phyloP scores from a whole-genome alignment of 2,113 vertebrate species.

The Daboia siamensis region DNA sequence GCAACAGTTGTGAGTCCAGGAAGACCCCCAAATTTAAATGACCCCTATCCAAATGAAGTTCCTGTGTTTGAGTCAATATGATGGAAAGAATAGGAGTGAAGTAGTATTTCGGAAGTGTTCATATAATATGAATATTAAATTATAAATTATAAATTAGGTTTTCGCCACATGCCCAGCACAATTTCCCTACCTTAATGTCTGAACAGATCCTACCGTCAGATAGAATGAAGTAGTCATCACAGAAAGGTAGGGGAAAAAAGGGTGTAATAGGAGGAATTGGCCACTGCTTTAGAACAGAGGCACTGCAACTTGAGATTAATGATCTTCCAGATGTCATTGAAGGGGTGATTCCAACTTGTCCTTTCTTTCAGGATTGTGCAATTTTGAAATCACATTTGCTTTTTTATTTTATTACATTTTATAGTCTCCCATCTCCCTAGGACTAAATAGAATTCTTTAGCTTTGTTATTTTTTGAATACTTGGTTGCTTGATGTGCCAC shows the following conservation, averaged over 20 bases:
- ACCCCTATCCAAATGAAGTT: slow-evolving; percentile 44
- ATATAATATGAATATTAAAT: background rate
- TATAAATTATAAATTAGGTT: slow-evolving; percentile 39
- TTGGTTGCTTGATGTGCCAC: background rate
- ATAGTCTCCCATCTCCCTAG: background rate
- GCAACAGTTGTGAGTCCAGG: background rate
- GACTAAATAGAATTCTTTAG: background rate
- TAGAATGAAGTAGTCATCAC: background rate
- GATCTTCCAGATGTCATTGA: background rate
- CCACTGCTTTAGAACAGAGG: background rate
- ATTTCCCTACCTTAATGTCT: slow-evolving; percentile 10
- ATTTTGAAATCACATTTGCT: background rate
- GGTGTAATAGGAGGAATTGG: background rate
- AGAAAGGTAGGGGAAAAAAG: background rate
- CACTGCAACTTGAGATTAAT: background rate
- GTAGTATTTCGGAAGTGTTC: slow-evolving; percentile 19
- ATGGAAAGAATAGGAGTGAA: slow-evolving; percentile 57
- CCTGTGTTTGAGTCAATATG: slow-evolving; percentile 45
- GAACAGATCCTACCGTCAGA: background rate
- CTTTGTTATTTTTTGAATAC: background rate
- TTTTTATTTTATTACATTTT: background rate
- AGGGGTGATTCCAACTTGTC: background rate
- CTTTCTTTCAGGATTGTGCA: background rate
- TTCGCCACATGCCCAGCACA: slow-evolving; percentile 25
- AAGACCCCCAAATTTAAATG: background rate